Evolutionary conservation across 1,140 invertebrate species (phyloP).

Genomic region (Drosophila micromelanica): DNA sequence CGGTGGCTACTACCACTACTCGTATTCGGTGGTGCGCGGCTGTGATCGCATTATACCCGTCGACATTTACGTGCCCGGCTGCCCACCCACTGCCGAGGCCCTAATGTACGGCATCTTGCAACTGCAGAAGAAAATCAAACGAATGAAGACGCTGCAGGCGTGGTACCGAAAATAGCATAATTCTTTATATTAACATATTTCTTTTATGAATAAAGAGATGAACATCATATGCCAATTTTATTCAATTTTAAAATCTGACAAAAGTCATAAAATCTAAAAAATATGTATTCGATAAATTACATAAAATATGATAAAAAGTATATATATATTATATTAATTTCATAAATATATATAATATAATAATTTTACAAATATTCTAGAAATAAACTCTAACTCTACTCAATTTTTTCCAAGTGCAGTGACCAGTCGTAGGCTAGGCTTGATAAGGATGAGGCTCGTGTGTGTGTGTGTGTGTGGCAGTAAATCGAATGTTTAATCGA

Average conservation of each 20-base stretch:
- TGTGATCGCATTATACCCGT: conserved; percentile 99
- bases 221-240: no score
- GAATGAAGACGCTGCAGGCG: conserved; percentile 91
- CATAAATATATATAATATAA: no score
- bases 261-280: no score
- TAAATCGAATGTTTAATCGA: conserved; percentile 74
- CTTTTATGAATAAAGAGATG: no score
- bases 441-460: conserved; percentile 18
- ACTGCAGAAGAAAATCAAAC: conserved; percentile 97
- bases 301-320: no score
- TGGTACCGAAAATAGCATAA: conserved; percentile 94
- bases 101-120: conserved; percentile 97
- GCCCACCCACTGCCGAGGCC: conserved; percentile 98
- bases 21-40: conserved; percentile 98
- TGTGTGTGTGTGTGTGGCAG: conserved; percentile 43
- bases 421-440: conserved; percentile 18
- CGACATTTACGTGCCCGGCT: conserved; percentile 99
- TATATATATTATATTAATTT: no score
- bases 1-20: conserved; percentile 99
- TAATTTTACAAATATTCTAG: no score
- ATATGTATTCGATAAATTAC: no score
- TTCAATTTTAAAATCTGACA: no score
- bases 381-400: background rate
- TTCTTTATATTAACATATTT: no score
- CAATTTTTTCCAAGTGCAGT: background rate